phyloP scores from a whole-genome alignment of 35 echinoderm and acorn worm species.

The Ptychodera flava region DNA sequence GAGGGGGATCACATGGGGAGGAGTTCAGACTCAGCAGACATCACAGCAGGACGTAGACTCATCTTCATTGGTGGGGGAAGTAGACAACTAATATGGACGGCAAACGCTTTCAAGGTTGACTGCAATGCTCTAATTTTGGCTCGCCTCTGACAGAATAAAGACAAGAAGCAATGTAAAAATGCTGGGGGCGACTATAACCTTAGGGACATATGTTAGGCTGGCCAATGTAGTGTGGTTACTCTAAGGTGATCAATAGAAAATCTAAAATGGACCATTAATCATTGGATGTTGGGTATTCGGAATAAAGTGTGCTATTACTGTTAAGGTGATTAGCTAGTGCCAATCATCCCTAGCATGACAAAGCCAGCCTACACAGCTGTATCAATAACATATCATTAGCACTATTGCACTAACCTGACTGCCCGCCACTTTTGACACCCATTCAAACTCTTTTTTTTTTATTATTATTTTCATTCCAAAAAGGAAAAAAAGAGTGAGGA shows the following conservation, averaged over 20 bases:
- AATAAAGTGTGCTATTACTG: background rate
- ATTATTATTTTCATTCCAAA: background rate
- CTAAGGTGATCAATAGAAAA: background rate
- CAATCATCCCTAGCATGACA: background rate
- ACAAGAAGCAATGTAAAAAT: background rate
- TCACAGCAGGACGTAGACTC: too few relatives aligned
- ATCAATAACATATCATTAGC: background rate
- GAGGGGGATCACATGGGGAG: too few relatives aligned
- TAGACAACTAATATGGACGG: background rate
- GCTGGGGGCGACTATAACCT: background rate
- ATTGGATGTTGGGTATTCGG: background rate
- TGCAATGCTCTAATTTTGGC: background rate
- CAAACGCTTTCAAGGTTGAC: background rate
- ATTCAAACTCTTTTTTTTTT: too few relatives aligned
- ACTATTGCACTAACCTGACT: background rate
- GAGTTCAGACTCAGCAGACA: too few relatives aligned
- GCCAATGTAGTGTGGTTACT: background rate
- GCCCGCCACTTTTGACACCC: background rate
- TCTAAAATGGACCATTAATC: background rate
- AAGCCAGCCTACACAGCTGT: background rate
- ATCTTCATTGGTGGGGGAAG: too few relatives aligned
- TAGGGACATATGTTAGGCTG: background rate
- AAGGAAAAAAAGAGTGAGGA: background rate
- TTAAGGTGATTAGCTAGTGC: background rate
- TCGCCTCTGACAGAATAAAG: background rate